A percentile compares a stretch with the other conserved stretches of the same genome.
phyloP scores from a whole-genome alignment of 2,888 invertebrate species.

The Thumatha senex region DNA sequence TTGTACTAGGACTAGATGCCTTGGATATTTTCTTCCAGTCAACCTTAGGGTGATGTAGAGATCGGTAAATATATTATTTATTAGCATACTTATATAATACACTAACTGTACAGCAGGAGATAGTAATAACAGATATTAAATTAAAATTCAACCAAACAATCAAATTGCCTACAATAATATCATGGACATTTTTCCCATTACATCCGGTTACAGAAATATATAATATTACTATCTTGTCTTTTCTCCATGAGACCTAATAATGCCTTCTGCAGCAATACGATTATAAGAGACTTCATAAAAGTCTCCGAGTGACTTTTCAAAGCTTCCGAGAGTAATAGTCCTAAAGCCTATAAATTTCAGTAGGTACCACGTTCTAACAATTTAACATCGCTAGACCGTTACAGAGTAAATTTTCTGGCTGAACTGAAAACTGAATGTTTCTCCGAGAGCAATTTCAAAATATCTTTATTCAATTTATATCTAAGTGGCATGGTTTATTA shows the following conservation, averaged over 20 bases:
- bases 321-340: constrained; percentile 34
- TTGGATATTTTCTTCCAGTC: no score
- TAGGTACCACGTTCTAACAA: constrained; percentile 38
- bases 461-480: constrained; percentile 66
- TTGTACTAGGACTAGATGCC: no score
- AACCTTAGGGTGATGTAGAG: no score
- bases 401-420: constrained; percentile 41
- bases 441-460: constrained; percentile 53
- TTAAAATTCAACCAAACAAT: neutral
- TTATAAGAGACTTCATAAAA: constrained; percentile 25
- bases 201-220: no score
- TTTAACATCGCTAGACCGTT: constrained; percentile 43
- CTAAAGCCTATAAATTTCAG: constrained; percentile 39
- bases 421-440: no score
- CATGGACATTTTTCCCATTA: no score
- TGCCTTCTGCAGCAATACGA: constrained; percentile 16
- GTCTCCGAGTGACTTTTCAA: constrained; percentile 26
- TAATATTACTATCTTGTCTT: neutral
- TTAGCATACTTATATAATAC: no score
- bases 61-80: no score
- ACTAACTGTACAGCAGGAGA: no score
- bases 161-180: neutral
- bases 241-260: constrained; percentile 19
- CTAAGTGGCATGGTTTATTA: constrained; percentile 21
- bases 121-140: neutral